These are phyloP conservation scores for Urocolius indicus DNA, from an alignment of 2,113 vertebrate genomes.

Conservation along the genomic window DNA sequence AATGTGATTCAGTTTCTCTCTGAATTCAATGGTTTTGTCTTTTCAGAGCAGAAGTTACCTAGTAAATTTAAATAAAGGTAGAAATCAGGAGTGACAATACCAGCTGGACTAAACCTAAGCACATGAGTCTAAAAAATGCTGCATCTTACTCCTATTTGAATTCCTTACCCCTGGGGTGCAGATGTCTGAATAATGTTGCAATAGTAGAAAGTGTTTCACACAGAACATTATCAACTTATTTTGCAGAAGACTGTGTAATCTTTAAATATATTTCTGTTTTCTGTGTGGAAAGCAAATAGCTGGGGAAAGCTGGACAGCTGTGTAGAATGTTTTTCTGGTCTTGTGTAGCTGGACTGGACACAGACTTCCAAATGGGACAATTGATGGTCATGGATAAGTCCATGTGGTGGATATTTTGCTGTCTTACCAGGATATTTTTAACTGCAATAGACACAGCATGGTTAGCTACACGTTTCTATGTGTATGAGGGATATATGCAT, in stretches of 20 bases:
- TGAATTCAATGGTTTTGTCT: not conserved
- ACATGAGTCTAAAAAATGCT: not conserved
- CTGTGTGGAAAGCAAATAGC: not conserved
- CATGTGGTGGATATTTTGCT: not conserved
- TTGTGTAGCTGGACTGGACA: not conserved
- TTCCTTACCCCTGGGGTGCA: not conserved
- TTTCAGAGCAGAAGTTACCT: not conserved
- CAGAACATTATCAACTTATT: not conserved
- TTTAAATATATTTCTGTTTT: not conserved
- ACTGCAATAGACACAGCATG: not conserved
- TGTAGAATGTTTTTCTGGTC: not conserved
- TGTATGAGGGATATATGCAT: not conserved
- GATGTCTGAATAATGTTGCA: not conserved
- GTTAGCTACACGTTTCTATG: fast-evolving
- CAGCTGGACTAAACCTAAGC: not conserved
- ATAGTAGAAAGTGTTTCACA: not conserved
- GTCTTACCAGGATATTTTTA: not conserved
- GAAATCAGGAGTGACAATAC: not conserved
- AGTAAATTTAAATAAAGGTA: not conserved
- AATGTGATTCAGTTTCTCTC: not conserved
- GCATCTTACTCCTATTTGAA: not conserved
- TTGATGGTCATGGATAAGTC: not conserved
- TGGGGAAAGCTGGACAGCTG: not conserved
- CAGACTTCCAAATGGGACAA: not conserved
- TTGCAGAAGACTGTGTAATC: not conserved